Base-by-base conservation (phyloP, 1,140 invertebrate genomes). In the Riptortus pedestris region DNA sequence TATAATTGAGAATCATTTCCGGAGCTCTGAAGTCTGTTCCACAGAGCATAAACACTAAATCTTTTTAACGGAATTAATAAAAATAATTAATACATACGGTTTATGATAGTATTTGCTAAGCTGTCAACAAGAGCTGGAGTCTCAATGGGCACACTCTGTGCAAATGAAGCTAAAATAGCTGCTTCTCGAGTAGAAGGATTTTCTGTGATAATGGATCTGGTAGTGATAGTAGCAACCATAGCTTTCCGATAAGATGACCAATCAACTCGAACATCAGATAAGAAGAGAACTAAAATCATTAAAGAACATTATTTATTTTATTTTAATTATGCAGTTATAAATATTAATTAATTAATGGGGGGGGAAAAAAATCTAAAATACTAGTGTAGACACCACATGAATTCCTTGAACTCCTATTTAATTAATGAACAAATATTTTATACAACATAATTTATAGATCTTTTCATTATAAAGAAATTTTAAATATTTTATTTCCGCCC, bases 151-250 rank as follows among this genome's bases (percentile, higher is more conserved):
- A 65, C 66, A 45, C 38, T 69, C 3, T 68, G 67, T 28, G 75
- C 67, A 1, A 72, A 71, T 5, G 68, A 66, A 63, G 68, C 71
- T 11, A 79, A 48, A 9, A 62, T 51, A 5, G 48, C 27, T 2
- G 72, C 67, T 71, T 80, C 70, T 0, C 72, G 68, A 38, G 75
- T 67, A 18, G 73, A 65, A 1, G 77, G 77, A 65, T 78, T 73
- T 62, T 78, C 78, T 0, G 72, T 79, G 3, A 80, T 75, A 11
- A 79, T 45, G 4, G 76, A 77, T 65, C 61, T 60, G 18, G 28
- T 29, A 9, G 63, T 62, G 22, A 71, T 65, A 24, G 59, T 64
- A 7, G 43, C 68, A 71, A 72, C 71, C 67, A 78, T 75, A 2
- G 67, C 72, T 43, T 75, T 76, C 28, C 71, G 73, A 55, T 71